Percentiles rank a stretch among this genome's conserved stretches.
Evolutionary conservation across 2,113 vertebrate genomes (phyloP).

Genomic region (Accipiter virgatus): DNA sequence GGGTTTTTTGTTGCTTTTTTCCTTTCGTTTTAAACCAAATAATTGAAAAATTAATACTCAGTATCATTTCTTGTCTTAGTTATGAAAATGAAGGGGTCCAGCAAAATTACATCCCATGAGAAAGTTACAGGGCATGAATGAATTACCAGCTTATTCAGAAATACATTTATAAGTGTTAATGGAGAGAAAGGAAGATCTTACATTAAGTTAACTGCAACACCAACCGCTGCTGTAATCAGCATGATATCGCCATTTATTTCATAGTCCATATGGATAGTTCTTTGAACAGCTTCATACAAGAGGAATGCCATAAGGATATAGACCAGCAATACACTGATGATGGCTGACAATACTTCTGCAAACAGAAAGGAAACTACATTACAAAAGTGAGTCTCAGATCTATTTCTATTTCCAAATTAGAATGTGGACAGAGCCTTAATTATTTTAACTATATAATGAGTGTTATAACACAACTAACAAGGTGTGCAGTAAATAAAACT

Average conservation of each 20-base stretch:
- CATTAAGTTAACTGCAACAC: slow-evolving; percentile 95
- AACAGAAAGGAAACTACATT: slow-evolving; percentile 32
- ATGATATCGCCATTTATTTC: slow-evolving; percentile 94
- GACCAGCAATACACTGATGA: slow-evolving; percentile 90
- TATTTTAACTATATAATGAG: neutral
- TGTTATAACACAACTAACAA: neutral
- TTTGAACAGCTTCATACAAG: slow-evolving; percentile 92
- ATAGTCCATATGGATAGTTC: slow-evolving; percentile 92
- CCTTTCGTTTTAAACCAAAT: neutral
- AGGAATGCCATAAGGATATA: slow-evolving; percentile 90
- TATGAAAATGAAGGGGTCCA: neutral
- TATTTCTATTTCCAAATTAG: neutral
- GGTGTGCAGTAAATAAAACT: neutral
- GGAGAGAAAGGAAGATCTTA: slow-evolving; percentile 71
- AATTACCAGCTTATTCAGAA: slow-evolving; percentile 15
- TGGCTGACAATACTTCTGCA: slow-evolving; percentile 92
- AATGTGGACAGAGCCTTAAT: neutral
- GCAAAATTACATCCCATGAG: neutral
- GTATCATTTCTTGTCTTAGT: neutral
- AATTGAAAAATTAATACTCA: neutral
- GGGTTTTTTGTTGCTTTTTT: neutral
- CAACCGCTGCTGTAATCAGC: slow-evolving; percentile 95
- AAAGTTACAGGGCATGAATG: neutral
- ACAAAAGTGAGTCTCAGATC: neutral
- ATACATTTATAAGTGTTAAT: neutral